Evolutionary conservation across 2,888 invertebrate genomes (phyloP).

Genomic region (Campopleginae sp.): DNA sequence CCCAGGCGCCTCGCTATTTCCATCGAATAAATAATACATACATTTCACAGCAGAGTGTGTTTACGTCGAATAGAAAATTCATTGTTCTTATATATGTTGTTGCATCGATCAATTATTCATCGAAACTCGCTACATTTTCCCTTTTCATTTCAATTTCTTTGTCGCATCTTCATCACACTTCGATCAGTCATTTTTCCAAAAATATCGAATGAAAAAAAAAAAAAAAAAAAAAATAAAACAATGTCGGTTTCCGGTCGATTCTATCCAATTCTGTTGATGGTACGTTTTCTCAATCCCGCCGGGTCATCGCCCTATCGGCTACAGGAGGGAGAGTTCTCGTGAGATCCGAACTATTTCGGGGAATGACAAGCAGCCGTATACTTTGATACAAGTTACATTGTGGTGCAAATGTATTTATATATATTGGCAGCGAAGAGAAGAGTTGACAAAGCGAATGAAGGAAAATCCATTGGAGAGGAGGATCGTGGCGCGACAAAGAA

Average conservation of each 20-base stretch:
- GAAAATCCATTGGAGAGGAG: conserved; percentile 59
- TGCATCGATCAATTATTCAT: conserved; percentile 36
- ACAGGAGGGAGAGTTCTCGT: conserved; percentile 35
- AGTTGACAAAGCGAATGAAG: conserved; percentile 58
- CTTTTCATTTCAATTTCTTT: background rate
- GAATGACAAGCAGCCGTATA: conserved; percentile 66
- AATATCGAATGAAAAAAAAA: background rate
- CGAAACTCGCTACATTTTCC: conserved; percentile 6
- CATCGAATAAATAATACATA: conserved; percentile 56
- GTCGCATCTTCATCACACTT: background rate
- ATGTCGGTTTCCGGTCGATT: background rate
- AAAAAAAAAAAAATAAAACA: background rate
- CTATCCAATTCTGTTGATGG: background rate
- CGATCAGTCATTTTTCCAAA: background rate
- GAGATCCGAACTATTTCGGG: conserved; percentile 65
- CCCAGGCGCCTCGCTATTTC: conserved; percentile 46
- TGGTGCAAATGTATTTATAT: conserved; percentile 1
- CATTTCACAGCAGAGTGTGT: conserved; percentile 35
- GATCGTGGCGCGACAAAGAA: conserved; percentile 3
- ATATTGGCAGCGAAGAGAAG: background rate
- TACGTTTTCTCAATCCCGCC: conserved; percentile 27
- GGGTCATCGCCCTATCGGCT: conserved; percentile 59
- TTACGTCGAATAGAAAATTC: conserved; percentile 50
- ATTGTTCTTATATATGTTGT: conserved; percentile 19
- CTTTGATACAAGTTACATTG: conserved; percentile 9